Percentiles rank a stretch among this genome's conserved stretches.
These are phyloP conservation scores for Gallinago media DNA, from an alignment of 2,113 vertebrate species.

Conservation along the genomic window DNA sequence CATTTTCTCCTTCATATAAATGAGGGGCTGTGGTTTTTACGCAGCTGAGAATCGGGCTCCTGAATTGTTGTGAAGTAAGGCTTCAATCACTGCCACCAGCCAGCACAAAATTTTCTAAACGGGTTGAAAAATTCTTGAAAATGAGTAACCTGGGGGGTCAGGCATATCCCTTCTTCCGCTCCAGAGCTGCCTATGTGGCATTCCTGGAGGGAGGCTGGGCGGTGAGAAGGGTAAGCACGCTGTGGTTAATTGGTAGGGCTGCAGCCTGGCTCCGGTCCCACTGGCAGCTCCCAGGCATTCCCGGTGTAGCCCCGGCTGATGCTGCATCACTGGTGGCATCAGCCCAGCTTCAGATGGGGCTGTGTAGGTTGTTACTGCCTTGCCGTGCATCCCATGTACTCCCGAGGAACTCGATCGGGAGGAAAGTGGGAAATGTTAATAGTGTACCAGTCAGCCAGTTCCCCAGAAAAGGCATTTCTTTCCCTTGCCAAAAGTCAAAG, in stretches of 20 bases:
- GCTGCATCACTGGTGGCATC: slow-evolving; percentile 45
- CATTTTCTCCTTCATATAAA: neutral
- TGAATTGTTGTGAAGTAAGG: neutral
- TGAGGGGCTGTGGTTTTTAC: neutral
- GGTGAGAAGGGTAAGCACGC: rapidly evolving
- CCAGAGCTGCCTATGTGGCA: neutral
- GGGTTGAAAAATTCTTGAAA: neutral
- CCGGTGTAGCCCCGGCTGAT: neutral
- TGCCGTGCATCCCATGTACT: neutral
- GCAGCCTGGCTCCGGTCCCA: neutral
- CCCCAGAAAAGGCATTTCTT: slow-evolving; percentile 22
- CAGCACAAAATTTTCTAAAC: neutral
- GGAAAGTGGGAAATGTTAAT: slow-evolving; percentile 6
- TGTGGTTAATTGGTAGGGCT: neutral
- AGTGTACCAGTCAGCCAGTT: neutral
- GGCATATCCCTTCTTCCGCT: neutral
- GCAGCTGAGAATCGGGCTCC: neutral
- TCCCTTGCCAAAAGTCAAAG: slow-evolving; percentile 51
- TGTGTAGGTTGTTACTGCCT: neutral
- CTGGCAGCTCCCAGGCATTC: neutral
- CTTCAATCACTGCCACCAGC: neutral
- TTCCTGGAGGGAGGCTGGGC: neutral
- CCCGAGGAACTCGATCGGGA: neutral
- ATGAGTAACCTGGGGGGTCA: neutral
- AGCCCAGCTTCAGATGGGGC: slow-evolving; percentile 23